phyloP scores from a whole-genome alignment of 1,140 invertebrate genomes.

The Drosophila sp. region DNA sequence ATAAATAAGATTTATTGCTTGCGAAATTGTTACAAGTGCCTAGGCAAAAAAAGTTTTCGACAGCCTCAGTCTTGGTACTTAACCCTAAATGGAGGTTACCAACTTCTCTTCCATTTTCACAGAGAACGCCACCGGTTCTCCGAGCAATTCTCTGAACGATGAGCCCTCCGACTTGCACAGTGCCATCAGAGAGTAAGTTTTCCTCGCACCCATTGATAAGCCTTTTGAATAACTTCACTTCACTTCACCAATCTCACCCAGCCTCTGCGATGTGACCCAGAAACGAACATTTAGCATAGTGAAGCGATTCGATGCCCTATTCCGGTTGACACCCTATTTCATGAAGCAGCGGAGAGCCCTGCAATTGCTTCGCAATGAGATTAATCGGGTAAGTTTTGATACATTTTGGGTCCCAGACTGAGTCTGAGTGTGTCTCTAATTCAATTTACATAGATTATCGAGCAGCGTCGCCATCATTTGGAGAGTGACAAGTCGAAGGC shows the following conservation, averaged over 20 bases:
- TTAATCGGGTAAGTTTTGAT: conserved; percentile 44
- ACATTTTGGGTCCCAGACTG: neutral
- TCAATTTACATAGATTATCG: conserved; percentile 46
- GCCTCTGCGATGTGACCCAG: conserved; percentile 71
- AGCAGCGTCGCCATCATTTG: conserved; percentile 45
- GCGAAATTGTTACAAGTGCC: conserved; percentile 71
- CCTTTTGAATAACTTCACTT: neutral
- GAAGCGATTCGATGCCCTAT: conserved; percentile 74
- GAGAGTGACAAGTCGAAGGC: neutral
- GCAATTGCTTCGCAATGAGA: conserved; percentile 49
- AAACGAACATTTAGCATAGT: conserved; percentile 78
- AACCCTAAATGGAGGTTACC: conserved; percentile 5
- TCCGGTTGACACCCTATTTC: conserved; percentile 70
- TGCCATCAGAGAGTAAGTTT: conserved; percentile 70
- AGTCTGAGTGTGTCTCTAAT: neutral
- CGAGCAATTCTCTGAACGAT: conserved; percentile 63
- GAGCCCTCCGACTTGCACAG: conserved; percentile 66
- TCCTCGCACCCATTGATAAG: neutral
- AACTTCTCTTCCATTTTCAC: neutral
- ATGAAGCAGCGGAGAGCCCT: conserved; percentile 68
- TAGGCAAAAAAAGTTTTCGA: conserved; percentile 47
- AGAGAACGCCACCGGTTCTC: conserved; percentile 73
- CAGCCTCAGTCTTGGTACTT: conserved; percentile 23
- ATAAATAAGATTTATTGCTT: conserved; percentile 71
- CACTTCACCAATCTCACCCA: conserved; percentile 3